phyloP scores from a whole-genome alignment of 92 coral and sea anemone genomes.

The Isaurus tuberculatus region DNA sequence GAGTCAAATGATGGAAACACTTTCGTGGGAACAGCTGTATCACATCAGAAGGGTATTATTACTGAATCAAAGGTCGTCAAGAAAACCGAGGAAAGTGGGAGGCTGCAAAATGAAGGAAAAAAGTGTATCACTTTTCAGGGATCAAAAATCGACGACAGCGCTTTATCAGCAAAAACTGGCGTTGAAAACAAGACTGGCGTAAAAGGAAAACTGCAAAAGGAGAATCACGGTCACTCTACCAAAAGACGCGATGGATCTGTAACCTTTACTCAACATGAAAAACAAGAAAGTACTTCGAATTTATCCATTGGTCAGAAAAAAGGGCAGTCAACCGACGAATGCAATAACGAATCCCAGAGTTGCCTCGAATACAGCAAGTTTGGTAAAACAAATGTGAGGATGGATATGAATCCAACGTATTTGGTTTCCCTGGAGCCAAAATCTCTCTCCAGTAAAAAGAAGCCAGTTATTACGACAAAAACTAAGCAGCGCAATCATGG shows the following conservation, averaged over 20 bases:
- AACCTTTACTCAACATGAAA: background rate
- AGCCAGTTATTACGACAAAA: no score
- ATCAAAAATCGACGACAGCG: background rate
- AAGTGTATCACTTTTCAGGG: background rate
- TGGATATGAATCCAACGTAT: background rate
- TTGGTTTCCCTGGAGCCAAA: background rate
- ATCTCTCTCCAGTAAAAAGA: background rate
- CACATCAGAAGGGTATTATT: background rate
- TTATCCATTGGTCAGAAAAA: background rate
- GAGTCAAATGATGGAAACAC: background rate
- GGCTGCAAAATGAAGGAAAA: background rate
- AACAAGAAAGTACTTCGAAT: background rate
- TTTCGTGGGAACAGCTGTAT: background rate
- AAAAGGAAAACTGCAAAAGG: background rate
- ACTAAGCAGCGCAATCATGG: background rate
- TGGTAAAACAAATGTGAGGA: background rate
- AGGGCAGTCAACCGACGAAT: background rate
- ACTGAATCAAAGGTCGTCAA: background rate
- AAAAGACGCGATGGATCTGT: background rate
- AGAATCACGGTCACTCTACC: background rate
- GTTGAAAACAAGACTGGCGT: background rate
- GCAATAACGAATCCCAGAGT: background rate
- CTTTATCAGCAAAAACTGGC: background rate
- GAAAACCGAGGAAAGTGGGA: background rate
- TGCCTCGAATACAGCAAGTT: background rate